These are phyloP conservation scores for Plecotus auritus DNA, from an alignment of 2,113 vertebrate species.

Conservation along the genomic window DNA sequence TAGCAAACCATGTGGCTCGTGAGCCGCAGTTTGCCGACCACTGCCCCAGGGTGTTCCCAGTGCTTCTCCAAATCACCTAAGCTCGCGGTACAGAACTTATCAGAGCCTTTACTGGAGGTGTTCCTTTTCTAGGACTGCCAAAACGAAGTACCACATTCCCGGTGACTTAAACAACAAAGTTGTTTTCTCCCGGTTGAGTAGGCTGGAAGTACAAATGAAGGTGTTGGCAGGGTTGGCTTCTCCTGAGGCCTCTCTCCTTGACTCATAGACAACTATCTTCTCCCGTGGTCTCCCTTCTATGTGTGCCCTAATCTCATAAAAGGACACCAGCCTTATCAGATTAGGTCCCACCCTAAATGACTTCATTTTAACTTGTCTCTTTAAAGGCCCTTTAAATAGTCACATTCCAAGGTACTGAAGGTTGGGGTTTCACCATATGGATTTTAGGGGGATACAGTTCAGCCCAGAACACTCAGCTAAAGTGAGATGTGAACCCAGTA, in stretches of 20 bases:
- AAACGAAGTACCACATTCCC: neutral
- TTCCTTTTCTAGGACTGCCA: no score
- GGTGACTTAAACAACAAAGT: neutral
- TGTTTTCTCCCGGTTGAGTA: neutral
- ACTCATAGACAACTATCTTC: accelerated
- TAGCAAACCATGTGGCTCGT: no score
- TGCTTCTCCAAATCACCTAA: no score
- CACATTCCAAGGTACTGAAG: neutral
- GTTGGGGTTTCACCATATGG: neutral
- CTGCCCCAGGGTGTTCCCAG: neutral
- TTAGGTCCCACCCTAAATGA: neutral
- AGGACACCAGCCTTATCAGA: neutral
- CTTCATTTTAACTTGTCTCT: neutral
- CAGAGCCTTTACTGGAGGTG: neutral
- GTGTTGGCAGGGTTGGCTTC: neutral
- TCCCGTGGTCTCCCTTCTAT: neutral
- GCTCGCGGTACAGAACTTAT: neutral
- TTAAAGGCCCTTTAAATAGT: neutral
- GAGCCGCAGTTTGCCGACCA: no score
- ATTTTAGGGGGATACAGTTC: neutral
- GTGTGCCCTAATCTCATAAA: neutral
- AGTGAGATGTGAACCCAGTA: neutral
- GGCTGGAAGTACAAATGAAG: neutral
- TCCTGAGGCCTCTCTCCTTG: neutral
- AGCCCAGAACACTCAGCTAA: neutral